Evolutionary conservation across 2,888 invertebrate genomes (phyloP), one percentile per base, ranked within the genome.

Genomic region (Drosophila formosana): DNA sequence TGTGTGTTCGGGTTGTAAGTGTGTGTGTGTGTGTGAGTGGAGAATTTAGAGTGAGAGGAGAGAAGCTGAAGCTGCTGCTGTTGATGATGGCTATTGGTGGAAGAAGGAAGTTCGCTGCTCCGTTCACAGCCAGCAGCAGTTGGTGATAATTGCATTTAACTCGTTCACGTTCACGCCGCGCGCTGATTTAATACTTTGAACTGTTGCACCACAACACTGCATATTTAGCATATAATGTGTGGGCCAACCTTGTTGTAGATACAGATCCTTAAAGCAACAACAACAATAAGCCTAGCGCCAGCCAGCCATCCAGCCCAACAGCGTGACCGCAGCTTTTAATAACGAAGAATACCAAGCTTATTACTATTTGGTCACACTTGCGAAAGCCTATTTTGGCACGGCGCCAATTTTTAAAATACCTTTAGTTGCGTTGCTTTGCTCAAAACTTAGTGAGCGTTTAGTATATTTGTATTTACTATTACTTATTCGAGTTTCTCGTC

Each of bases 171-270:
- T 67, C 72, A 80, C 66, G 80, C 58, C 67, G 76, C 77, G 72
- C 76, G 77, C 77, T 65, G 61, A 58, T 65, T 81, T 84, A 68
- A 69, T 78, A 66, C 34, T 75, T 71, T 71, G 64, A 87, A 78
- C 82, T 83, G 87, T 87, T 82, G 87, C 87, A 86, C 75, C 78
- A 86, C 79, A 72, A 79, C 76, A 79, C 80, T n/a, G 37, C 37
- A 79, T 79, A 79, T 79, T 78, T 72, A 56, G 73, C 63, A 73
- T 73, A 80, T 61, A 64, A 68, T 80, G 65, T 78, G 72, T 68
- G 77, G 68, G 68, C 72, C 62, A 80, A 80, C 77, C 72, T 78
- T 78, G 80, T 78, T 78, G 78, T 78, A 78, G 78, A 78, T 78
- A 78, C 78, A 78, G 65, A 78, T 77, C 72, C 68, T 64, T 65